Percentiles rank a stretch among this genome's conserved stretches.
phyloP scores from a whole-genome alignment of 2,888 invertebrate species.

The Zele albiditarsus region DNA sequence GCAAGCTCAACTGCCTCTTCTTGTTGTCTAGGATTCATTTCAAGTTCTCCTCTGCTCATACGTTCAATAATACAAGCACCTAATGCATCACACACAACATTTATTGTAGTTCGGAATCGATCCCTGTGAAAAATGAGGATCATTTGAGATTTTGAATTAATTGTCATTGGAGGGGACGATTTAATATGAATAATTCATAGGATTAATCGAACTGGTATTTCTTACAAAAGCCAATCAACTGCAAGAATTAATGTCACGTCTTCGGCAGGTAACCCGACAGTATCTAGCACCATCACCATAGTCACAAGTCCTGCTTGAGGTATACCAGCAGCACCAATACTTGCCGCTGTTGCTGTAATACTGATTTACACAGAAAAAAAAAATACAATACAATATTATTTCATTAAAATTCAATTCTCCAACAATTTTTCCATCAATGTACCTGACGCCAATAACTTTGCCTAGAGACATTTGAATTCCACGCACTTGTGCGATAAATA shows the following conservation, averaged over 20 bases:
- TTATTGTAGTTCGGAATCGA: constrained; percentile 91
- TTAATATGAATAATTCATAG: constrained; percentile 25
- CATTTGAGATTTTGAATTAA: constrained; percentile 12
- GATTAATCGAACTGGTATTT: constrained; percentile 54
- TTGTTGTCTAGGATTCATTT: constrained; percentile 52
- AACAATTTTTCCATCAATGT: constrained; percentile 40
- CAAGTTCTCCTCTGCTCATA: constrained; percentile 84
- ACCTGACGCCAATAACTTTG: constrained; percentile 94
- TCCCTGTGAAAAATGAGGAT: constrained; percentile 76
- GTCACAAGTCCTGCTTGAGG: constrained; percentile 96
- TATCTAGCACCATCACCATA: constrained; percentile 96
- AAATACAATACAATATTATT: neutral
- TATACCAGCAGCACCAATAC: constrained; percentile 97
- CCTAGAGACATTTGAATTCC: constrained; percentile 87
- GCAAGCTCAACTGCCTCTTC: constrained; percentile 62
- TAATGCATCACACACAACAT: constrained; percentile 95
- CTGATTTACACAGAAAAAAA: constrained; percentile 73
- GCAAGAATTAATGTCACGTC: constrained; percentile 92
- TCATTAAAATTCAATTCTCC: neutral
- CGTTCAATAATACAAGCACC: constrained; percentile 94
- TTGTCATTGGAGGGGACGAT: constrained; percentile 12
- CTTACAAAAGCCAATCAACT: constrained; percentile 94
- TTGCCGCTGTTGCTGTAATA: constrained; percentile 97
- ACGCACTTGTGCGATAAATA: constrained; percentile 96
- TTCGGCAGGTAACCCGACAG: constrained; percentile 90